phyloP scores from a whole-genome alignment of 1,140 invertebrate genomes.

The Sminthurinus signatus region DNA sequence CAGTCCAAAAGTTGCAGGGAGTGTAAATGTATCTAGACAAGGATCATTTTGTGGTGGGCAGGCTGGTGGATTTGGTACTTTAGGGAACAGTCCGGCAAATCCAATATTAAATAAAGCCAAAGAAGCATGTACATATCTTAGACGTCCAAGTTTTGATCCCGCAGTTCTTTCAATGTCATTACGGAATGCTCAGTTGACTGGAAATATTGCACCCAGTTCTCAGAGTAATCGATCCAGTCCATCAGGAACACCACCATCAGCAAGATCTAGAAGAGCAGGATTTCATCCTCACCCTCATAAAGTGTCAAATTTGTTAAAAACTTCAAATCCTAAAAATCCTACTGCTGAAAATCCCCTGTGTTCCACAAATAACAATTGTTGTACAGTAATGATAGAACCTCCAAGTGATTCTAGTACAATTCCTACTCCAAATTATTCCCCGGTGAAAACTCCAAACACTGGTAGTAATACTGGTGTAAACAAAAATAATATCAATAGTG shows the following conservation, averaged over 20 bases:
- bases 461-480: too few relatives aligned
- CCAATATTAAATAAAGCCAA: conserved; percentile 18
- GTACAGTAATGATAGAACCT: conserved; percentile 38
- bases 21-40: conserved; percentile 37
- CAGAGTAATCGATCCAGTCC: conserved; percentile 27
- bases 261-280: conserved; percentile 5
- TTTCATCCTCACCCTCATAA: too few relatives aligned
- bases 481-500: too few relatives aligned
- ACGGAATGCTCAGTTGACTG: conserved; percentile 28
- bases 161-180: conserved; percentile 33
- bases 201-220: neutral
- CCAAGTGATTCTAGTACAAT: conserved; percentile 32
- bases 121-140: conserved; percentile 26
- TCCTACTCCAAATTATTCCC: conserved; percentile 17
- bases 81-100: conserved; percentile 16
- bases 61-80: neutral
- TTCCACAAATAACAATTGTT: conserved; percentile 12
- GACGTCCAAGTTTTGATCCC: conserved; percentile 39
- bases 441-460: conserved; percentile 17
- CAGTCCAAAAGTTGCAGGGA: conserved; percentile 34
- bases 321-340: neutral
- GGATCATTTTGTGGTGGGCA: conserved; percentile 31
- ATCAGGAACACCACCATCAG: conserved; percentile 16
- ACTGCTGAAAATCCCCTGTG: neutral
- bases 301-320: too few relatives aligned